Conservation (phyloP, 2,797 vertebrate species). For the Leptodactylus fallax region DNA sequence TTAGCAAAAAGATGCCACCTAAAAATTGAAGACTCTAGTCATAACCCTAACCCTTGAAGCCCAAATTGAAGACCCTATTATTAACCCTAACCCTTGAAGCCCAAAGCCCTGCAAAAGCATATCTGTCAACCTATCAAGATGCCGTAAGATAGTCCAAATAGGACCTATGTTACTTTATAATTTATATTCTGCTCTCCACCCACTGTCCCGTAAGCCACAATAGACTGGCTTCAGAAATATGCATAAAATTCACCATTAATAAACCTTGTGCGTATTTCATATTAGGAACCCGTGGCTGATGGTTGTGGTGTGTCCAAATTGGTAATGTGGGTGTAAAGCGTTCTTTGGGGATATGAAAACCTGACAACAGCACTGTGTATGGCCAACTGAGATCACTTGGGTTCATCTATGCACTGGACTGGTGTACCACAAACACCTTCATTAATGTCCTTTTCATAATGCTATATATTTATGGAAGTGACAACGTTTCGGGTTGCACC, state of each 20-base stretch:
- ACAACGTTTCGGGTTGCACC: conserved; percentile 24
- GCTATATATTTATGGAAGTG: conserved; percentile 43
- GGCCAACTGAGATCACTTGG: conserved; percentile 18
- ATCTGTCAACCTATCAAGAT: not conserved
- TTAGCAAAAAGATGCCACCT: not conserved
- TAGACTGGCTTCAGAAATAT: not conserved
- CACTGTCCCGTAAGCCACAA: not conserved
- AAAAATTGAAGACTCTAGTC: not conserved
- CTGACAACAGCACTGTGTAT: conserved; percentile 47
- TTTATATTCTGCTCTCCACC: not conserved
- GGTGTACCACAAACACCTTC: conserved; percentile 53
- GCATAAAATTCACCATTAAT: not conserved
- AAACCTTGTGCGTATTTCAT: not conserved
- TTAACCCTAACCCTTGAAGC: not conserved
- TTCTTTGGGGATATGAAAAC: conserved; percentile 13
- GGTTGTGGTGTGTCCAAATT: conserved; percentile 38
- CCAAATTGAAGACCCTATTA: not conserved
- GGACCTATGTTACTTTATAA: not conserved
- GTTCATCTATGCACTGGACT: conserved; percentile 15
- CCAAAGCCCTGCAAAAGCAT: not conserved
- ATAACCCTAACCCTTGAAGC: not conserved
- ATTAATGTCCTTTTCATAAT: conserved; percentile 56
- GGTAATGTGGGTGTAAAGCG: not conserved
- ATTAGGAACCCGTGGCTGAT: not conserved
- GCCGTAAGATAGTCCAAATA: not conserved